A percentile compares a stretch with the other conserved stretches of the same genome.
Evolutionary conservation across 2,888 invertebrate genomes (phyloP).

Genomic region (Caenorhabditis auriculariae): DNA sequence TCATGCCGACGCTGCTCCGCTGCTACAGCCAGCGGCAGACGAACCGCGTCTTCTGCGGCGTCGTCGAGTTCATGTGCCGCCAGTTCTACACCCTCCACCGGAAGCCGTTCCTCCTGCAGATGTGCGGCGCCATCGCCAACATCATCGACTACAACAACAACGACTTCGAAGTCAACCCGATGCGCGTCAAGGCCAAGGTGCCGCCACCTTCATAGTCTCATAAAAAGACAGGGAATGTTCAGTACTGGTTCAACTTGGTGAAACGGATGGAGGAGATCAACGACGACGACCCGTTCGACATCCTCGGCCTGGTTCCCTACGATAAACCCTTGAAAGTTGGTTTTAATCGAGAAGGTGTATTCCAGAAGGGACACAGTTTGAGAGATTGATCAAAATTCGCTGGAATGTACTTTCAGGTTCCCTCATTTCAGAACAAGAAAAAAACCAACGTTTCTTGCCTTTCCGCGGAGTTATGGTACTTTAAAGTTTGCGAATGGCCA

Average conservation of each 20-base stretch:
- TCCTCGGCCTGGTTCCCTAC: slow-evolving; percentile 65
- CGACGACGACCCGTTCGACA: slow-evolving; percentile 82
- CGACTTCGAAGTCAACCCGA: slow-evolving; percentile 81
- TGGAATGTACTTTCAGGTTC: no score
- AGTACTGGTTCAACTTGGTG: slow-evolving; percentile 79
- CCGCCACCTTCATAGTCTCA: background rate
- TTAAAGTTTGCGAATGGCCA: no score
- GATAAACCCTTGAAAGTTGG: slow-evolving; percentile 55
- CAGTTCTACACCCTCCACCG: slow-evolving; percentile 97
- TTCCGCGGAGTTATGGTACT: no score
- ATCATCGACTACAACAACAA: slow-evolving; percentile 78
- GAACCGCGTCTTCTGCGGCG: slow-evolving; percentile 88
- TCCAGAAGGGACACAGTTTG: no score
- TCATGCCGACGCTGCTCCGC: slow-evolving; percentile 94
- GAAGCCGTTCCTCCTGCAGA: slow-evolving; percentile 66
- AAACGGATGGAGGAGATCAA: slow-evolving; percentile 77
- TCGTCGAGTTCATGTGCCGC: slow-evolving; percentile 95
- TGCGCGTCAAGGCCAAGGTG: slow-evolving; percentile 73
- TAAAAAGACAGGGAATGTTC: background rate
- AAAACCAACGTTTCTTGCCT: no score
- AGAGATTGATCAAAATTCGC: no score
- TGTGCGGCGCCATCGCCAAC: slow-evolving; percentile 97
- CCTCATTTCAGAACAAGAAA: no score
- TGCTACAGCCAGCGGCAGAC: slow-evolving; percentile 97
- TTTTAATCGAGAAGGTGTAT: no score